Evolutionary conservation across 2,797 vertebrate genomes (phyloP).

Genomic region (Aplochiton taeniatus): DNA sequence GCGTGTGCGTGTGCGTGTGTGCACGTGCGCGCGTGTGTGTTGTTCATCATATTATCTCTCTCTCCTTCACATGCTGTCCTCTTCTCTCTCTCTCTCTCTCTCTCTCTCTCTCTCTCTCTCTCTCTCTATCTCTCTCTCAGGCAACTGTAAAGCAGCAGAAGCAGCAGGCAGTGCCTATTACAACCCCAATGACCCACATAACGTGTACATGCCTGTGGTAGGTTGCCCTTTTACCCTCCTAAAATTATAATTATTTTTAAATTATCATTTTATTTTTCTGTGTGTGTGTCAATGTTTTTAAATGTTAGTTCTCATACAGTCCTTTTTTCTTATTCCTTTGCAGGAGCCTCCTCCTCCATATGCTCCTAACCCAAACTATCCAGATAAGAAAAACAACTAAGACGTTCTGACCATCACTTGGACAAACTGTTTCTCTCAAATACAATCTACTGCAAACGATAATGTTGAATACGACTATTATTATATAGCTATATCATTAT

Average conservation of each 20-base stretch:
- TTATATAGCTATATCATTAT: not conserved
- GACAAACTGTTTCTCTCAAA: slow-evolving; percentile 27
- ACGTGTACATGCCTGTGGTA: slow-evolving; percentile 92
- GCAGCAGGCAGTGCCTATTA: slow-evolving; percentile 87
- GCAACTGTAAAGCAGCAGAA: slow-evolving; percentile 82
- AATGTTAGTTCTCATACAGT: not conserved
- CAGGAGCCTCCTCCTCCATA: slow-evolving; percentile 91
- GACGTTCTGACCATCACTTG: slow-evolving; percentile 18
- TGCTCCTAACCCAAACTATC: slow-evolving; percentile 77
- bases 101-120: slow-evolving; percentile 17
- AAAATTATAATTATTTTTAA: not conserved
- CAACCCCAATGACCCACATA: slow-evolving; percentile 89
- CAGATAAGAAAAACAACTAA: slow-evolving; percentile 83
- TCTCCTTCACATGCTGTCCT: slow-evolving; percentile 10
- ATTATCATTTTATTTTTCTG: too few species aligned
- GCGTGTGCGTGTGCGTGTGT: too few species aligned
- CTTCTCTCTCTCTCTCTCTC: slow-evolving; percentile 28
- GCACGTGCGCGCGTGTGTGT: too few species aligned
- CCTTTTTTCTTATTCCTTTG: slow-evolving; percentile 10
- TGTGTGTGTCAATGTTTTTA: too few species aligned
- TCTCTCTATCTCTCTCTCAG: slow-evolving; percentile 48
- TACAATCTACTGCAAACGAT: slow-evolving; percentile 25
- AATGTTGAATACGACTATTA: not conserved
- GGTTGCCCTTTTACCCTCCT: slow-evolving; percentile 35
- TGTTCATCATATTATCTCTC: not conserved